phyloP scores from a whole-genome alignment of 2,113 vertebrate species.

The Trogon melanurus region DNA sequence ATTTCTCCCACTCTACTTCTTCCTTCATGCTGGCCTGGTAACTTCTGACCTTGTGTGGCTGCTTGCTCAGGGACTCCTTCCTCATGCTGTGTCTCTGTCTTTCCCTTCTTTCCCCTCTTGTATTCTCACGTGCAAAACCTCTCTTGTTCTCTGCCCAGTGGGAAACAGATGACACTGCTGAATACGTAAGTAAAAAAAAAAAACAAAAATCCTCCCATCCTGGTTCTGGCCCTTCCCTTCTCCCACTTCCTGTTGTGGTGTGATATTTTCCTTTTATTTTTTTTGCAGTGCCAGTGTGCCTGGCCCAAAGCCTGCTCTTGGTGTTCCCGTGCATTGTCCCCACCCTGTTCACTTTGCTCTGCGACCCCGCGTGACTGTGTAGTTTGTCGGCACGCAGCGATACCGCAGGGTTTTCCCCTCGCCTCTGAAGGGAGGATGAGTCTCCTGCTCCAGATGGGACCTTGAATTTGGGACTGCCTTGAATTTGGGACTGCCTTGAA shows the following conservation, averaged over 20 bases:
- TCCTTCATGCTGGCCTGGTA: constrained; percentile 39
- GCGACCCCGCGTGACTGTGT: background rate
- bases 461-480: background rate
- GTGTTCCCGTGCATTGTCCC: background rate
- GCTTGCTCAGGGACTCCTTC: constrained; percentile 69
- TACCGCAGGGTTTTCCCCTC: constrained; percentile 17
- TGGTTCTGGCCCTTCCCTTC: constrained; percentile 23
- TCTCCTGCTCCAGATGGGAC: background rate
- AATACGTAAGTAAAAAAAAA: constrained; percentile 90
- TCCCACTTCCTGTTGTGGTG: constrained; percentile 21
- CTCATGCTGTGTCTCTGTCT: constrained; percentile 77
- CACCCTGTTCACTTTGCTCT: background rate
- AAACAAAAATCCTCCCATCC: background rate
- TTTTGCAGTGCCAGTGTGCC: background rate
- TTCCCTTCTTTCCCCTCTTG: constrained; percentile 75
- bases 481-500: background rate
- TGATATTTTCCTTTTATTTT: constrained; percentile 11
- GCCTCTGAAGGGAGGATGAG: background rate
- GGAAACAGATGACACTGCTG: constrained; percentile 97
- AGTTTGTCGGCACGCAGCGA: background rate
- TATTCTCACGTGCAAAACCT: constrained; percentile 75
- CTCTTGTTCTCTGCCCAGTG: constrained; percentile 89
- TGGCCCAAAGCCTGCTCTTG: background rate
- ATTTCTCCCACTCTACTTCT: constrained; percentile 48
- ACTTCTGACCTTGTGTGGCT: constrained; percentile 46